Conservation (phyloP, 2,797 vertebrate species). For the Aphelocoma californica region DNA sequence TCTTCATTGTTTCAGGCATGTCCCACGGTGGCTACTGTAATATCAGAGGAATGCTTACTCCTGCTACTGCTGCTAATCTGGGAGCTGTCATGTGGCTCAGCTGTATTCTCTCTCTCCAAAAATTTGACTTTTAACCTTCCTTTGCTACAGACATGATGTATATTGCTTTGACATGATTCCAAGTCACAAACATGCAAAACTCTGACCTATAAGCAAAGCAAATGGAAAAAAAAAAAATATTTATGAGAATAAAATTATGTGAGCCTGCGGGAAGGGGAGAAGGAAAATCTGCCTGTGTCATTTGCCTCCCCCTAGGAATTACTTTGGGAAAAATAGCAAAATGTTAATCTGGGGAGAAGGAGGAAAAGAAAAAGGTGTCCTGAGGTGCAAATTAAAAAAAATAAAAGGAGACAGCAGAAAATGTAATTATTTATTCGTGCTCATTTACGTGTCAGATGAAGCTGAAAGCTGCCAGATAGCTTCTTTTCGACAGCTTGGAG, state of each 20-base stretch:
- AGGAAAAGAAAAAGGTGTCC: not conserved
- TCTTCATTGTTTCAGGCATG: conserved; percentile 20
- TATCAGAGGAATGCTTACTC: conserved; percentile 59
- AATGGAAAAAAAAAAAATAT: not conserved
- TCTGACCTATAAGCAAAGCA: conserved; percentile 38
- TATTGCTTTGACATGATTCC: conserved; percentile 54
- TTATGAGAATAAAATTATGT: conserved; percentile 40
- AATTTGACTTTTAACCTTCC: conserved; percentile 70
- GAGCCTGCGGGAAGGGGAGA: not conserved
- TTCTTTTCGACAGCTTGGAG: conserved; percentile 83
- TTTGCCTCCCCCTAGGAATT: not conserved
- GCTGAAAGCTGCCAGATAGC: conserved; percentile 83
- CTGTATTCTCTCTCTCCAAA: conserved; percentile 44
- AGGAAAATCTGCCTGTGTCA: not conserved
- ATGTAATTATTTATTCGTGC: conserved; percentile 64
- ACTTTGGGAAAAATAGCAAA: not conserved
- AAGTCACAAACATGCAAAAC: conserved; percentile 45
- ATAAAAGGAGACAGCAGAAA: conserved; percentile 13
- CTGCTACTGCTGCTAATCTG: conserved; percentile 66
- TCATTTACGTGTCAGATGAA: conserved; percentile 82
- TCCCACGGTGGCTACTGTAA: conserved; percentile 53
- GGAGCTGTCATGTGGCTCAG: conserved; percentile 26
- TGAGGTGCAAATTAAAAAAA: not conserved
- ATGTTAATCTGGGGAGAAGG: not conserved
- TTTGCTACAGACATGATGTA: conserved; percentile 53